Conservation (phyloP, 2,888 invertebrate genomes). For the Spicauda simplicius region DNA sequence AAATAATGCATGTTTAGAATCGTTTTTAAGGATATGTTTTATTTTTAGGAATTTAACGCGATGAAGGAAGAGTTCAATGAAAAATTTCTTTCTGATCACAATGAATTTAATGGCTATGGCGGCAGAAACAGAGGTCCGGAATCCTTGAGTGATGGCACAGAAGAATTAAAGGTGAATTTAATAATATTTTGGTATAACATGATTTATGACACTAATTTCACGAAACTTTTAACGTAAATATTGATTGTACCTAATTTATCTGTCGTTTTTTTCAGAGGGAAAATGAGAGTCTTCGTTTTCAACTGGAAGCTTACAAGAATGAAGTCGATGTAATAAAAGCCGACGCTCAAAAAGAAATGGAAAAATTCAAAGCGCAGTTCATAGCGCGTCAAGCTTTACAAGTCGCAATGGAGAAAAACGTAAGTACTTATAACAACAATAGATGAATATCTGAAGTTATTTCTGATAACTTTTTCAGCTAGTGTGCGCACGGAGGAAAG, state of each 20-base stretch:
- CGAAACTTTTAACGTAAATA: too few species aligned
- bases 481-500: too few species aligned
- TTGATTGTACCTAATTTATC: too few species aligned
- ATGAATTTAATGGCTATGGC: constrained; percentile 58
- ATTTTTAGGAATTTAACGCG: constrained; percentile 72
- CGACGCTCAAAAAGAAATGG: constrained; percentile 91
- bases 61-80: constrained; percentile 78
- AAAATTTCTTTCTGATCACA: constrained; percentile 68
- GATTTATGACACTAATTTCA: too few species aligned
- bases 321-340: constrained; percentile 95
- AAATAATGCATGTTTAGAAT: not conserved
- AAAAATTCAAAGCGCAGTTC: constrained; percentile 93
- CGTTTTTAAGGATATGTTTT: constrained; percentile 26
- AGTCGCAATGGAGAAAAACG: constrained; percentile 63
- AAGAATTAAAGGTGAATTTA: constrained; percentile 64
- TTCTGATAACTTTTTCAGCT: too few species aligned
- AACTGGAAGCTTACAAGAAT: constrained; percentile 96
- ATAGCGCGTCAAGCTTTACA: constrained; percentile 84
- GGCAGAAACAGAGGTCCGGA: constrained; percentile 49
- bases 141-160: constrained; percentile 56
- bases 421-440: constrained; percentile 43
- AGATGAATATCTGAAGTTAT: too few species aligned
- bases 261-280: constrained; percentile 90
- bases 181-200: not conserved
- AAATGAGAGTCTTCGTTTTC: constrained; percentile 95